phyloP scores from a whole-genome alignment of 1,140 invertebrate genomes.

The Drosophila bocki region DNA sequence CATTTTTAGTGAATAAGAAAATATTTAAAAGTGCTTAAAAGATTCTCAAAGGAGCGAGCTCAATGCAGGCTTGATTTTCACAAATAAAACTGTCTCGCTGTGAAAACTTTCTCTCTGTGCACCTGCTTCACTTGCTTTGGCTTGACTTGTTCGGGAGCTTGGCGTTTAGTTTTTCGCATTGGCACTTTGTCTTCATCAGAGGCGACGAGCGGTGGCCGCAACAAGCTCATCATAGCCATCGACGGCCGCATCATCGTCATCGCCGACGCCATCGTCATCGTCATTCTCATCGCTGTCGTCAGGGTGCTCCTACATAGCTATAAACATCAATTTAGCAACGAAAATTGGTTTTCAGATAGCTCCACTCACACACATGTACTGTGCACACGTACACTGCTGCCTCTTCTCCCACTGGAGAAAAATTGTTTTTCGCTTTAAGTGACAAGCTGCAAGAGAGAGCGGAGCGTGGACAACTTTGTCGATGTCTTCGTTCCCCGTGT shows the following conservation, averaged over 20 bases:
- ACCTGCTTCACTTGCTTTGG: constrained; percentile 25
- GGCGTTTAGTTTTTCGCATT: constrained; percentile 77
- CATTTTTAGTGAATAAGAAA: neutral
- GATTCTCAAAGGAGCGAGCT: neutral
- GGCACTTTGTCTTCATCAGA: constrained; percentile 79
- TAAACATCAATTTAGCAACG: constrained; percentile 82
- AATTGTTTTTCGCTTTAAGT: constrained; percentile 82
- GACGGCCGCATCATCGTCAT: constrained; percentile 66
- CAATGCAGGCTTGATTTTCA: neutral
- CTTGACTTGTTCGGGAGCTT: constrained; percentile 51
- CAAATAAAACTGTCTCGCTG: no score
- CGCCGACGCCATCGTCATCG: constrained; percentile 40
- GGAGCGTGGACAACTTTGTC: constrained; percentile 40
- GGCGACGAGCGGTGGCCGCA: constrained; percentile 54
- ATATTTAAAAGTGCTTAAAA: neutral
- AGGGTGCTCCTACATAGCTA: constrained; percentile 69
- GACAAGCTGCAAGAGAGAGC: constrained; percentile 58
- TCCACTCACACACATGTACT: constrained; percentile 17
- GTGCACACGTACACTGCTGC: constrained; percentile 12
- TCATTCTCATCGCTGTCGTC: constrained; percentile 62
- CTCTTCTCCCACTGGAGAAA: constrained; percentile 60
- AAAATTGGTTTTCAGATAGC: constrained; percentile 83
- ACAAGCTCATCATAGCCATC: constrained; percentile 79
- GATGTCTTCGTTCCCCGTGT: constrained; percentile 43
- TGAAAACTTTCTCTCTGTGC: constrained; percentile 6